phyloP scores from a whole-genome alignment of 2,888 invertebrate genomes.

The Cerastoderma edule region DNA sequence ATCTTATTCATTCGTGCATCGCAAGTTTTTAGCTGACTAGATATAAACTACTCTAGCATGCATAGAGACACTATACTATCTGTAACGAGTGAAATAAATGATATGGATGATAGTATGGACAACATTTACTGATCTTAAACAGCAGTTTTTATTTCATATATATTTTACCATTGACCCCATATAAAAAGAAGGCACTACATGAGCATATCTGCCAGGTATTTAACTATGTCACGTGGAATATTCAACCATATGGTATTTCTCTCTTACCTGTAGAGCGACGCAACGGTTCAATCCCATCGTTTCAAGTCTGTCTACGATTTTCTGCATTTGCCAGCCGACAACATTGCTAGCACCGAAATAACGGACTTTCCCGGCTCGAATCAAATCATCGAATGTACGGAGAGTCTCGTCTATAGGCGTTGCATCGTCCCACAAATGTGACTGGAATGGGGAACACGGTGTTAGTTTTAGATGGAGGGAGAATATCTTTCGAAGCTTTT shows the following conservation, averaged over 20 bases:
- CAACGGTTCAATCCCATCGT: constrained; percentile 61
- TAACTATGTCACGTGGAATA: too few relatives aligned
- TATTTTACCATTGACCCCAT: too few relatives aligned
- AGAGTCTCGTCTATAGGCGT: constrained; percentile 79
- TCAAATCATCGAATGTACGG: constrained; percentile 76
- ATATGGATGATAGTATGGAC: too few relatives aligned
- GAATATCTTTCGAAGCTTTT: background rate
- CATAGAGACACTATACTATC: too few relatives aligned
- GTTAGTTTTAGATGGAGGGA: background rate
- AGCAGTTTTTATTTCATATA: too few relatives aligned
- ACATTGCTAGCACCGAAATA: constrained; percentile 79
- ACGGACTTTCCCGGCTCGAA: constrained; percentile 78
- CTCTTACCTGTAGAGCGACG: constrained; percentile 71
- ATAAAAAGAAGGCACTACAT: too few relatives aligned
- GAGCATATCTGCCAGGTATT: too few relatives aligned
- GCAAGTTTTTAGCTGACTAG: too few relatives aligned
- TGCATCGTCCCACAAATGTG: constrained; percentile 77
- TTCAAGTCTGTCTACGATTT: constrained; percentile 69
- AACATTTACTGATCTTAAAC: too few relatives aligned
- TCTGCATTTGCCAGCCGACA: constrained; percentile 80
- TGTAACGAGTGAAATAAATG: too few relatives aligned
- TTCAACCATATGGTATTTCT: background rate
- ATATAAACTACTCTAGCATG: too few relatives aligned
- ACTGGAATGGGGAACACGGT: constrained; percentile 53
- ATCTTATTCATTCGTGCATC: too few relatives aligned